A percentile compares a stretch with the other conserved stretches of the same genome.
These are phyloP conservation scores for Stigmatopora nigra DNA, from an alignment of 2,113 vertebrate species.

Conservation along the genomic window DNA sequence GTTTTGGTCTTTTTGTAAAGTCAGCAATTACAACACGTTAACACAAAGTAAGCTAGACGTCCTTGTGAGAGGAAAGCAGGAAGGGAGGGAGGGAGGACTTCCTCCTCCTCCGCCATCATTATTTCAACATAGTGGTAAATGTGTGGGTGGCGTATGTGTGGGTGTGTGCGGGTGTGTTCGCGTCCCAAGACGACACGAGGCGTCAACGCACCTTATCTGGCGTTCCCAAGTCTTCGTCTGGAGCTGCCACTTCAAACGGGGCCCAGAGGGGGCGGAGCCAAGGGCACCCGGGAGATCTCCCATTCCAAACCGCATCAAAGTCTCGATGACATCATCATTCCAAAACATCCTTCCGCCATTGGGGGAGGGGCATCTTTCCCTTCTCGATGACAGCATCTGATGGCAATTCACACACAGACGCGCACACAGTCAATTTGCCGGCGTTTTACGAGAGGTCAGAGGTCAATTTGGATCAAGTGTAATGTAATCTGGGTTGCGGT, in stretches of 20 bases:
- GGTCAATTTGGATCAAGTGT: conserved; percentile 54
- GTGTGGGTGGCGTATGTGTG: neutral
- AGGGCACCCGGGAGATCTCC: conserved; percentile 53
- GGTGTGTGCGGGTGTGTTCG: conserved; percentile 10
- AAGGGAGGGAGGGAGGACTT: no score
- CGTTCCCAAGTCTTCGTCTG: conserved; percentile 39
- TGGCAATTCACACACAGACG: neutral
- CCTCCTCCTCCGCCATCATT: no score
- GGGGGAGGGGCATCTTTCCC: neutral
- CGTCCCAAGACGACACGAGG: conserved; percentile 14
- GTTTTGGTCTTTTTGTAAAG: no score
- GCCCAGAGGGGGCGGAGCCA: conserved; percentile 14
- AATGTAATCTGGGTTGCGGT: conserved; percentile 41
- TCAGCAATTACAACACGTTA: neutral
- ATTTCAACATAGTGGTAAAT: no score
- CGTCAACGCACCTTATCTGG: conserved; percentile 50
- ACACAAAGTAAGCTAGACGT: neutral
- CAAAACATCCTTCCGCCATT: neutral
- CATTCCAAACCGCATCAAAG: conserved; percentile 72
- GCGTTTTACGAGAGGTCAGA: conserved; percentile 35
- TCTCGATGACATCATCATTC: conserved; percentile 33
- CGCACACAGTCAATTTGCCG: conserved; percentile 17
- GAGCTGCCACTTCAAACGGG: conserved; percentile 51
- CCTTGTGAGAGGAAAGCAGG: conserved; percentile 21
- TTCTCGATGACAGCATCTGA: neutral